Evolutionary conservation across 2,797 vertebrate species (phyloP).

Genomic region (Tragopan temminckii): DNA sequence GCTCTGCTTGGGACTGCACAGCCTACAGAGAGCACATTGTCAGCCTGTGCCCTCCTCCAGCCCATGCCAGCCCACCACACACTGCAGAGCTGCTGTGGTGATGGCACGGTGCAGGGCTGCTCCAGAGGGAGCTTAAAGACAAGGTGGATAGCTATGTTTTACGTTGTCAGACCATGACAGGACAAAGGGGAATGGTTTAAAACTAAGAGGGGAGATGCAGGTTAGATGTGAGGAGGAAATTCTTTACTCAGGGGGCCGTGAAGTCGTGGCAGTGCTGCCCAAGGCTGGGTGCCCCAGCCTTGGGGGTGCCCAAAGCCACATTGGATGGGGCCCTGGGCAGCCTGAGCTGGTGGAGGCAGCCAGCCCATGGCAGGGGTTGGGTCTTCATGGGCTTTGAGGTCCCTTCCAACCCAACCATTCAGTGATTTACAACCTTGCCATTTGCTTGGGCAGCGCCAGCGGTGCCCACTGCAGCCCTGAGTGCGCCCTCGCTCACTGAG

Average conservation of each 20-base stretch:
- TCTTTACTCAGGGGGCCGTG: too few species aligned
- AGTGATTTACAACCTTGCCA: background rate
- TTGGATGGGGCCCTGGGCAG: background rate
- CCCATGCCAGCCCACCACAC: accelerated
- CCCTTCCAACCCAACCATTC: background rate
- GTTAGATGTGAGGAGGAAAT: background rate
- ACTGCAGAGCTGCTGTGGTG: too few species aligned
- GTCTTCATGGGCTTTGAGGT: background rate
- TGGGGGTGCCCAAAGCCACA: too few species aligned
- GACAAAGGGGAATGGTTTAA: too few species aligned
- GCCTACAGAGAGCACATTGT: too few species aligned
- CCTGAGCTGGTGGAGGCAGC: background rate
- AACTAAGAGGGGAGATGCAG: background rate
- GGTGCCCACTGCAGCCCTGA: background rate
- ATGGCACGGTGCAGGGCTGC: too few species aligned
- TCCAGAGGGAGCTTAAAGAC: too few species aligned
- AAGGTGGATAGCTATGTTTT: too few species aligned
- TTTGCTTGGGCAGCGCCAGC: background rate
- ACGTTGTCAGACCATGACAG: too few species aligned
- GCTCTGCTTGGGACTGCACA: background rate
- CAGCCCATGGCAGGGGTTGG: background rate
- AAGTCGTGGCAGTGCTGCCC: too few species aligned
- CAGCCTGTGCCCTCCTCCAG: accelerated
- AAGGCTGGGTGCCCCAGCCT: background rate
- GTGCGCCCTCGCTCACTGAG: background rate